Percentiles rank a stretch among this genome's conserved stretches.
Evolutionary conservation across 1,140 invertebrate species (phyloP).

Genomic region (Scaptomyza pallida): DNA sequence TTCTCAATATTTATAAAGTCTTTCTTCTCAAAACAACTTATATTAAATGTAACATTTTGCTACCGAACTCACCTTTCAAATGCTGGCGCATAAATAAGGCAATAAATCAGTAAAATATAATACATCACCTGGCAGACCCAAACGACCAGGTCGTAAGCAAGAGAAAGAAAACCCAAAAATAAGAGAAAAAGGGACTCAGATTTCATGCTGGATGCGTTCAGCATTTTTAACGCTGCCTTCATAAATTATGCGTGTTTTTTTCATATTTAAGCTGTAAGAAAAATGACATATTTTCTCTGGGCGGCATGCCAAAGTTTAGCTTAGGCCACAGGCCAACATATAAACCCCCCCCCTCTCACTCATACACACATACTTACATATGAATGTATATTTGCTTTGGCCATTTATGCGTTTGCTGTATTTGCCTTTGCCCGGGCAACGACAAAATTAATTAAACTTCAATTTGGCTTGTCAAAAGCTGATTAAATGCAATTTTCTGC

Average conservation of each 20-base stretch:
- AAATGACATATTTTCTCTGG: conserved; percentile 72
- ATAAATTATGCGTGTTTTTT: conserved; percentile 75
- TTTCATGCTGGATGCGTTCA: conserved; percentile 36
- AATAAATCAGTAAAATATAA: conserved; percentile 77
- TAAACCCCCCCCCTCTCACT: conserved; percentile 23
- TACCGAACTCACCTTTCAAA: conserved; percentile 49
- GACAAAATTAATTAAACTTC: conserved; percentile 71
- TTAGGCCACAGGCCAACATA: conserved; percentile 49
- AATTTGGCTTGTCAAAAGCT: conserved; percentile 68
- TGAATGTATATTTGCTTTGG: conserved; percentile 2
- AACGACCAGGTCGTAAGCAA: conserved; percentile 16
- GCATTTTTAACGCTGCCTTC: conserved; percentile 35
- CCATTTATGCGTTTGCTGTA: conserved; percentile 44
- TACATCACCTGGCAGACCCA: conserved; percentile 65
- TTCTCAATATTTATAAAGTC: too few species aligned
- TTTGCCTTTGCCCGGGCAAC: conserved; percentile 31
- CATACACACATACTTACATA: neutral
- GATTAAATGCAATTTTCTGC: conserved; percentile 58
- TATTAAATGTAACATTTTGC: conserved; percentile 38
- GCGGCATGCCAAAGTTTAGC: conserved; percentile 36
- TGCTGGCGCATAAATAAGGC: conserved; percentile 67
- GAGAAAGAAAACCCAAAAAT: too few species aligned
- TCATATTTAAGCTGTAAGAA: conserved; percentile 39
- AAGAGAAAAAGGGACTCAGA: conserved; percentile 30
- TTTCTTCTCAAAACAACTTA: neutral